Evolutionary conservation across 2,113 vertebrate species (phyloP), one percentile per base, ranked within the genome.

Genomic region (Phalacrocorax brasilianus): DNA sequence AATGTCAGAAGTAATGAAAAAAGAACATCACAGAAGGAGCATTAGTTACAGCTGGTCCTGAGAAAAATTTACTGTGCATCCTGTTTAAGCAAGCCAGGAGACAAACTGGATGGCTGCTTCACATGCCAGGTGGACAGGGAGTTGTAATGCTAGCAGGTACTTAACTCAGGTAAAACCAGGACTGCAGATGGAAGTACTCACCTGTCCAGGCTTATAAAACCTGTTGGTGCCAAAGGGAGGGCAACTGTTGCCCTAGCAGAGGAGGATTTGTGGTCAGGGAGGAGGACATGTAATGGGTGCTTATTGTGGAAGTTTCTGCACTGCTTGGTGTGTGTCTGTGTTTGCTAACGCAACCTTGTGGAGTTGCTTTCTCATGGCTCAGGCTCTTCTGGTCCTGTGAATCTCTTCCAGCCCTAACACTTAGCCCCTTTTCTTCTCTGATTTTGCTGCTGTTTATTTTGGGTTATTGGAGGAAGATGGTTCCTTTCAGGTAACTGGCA

Each of bases 261-360:
- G 53, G 28, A 79, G 35, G 50, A 65, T 90, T 65, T 82, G 49
- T 44, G 40, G 44, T 49, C n/a, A 67, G 50, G 32, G 23, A 72
- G 22, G 32, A 65, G 42, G 19, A 61, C 14, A 4, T 13, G 6
- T 27, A 30, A 27, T 38, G 14, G 33, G 10, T n/a, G 23, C 11
- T 91, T 58, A 18, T 63, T 94, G 72, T 75, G 47, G 47, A 63
- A 62, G 32, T 12, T 84, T 33, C 55, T 58, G 30, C 6, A 3
- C 32, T 55, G 23, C 11, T 62, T 71, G 14, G 24, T n/a, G 35
- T 47, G 35, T 68, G 44, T n/a, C 19, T 8, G 42, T 38, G 24
- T n/a, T 83, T 27, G 22, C 14, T 32, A 44, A 53, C 0, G 3
- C 11, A 63, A 10, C 15, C 10, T 55, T 0, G 0, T 82, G 61